These are phyloP conservation scores for Setipinna tenuifilis DNA, from an alignment of 2,797 vertebrate genomes.

Conservation along the genomic window DNA sequence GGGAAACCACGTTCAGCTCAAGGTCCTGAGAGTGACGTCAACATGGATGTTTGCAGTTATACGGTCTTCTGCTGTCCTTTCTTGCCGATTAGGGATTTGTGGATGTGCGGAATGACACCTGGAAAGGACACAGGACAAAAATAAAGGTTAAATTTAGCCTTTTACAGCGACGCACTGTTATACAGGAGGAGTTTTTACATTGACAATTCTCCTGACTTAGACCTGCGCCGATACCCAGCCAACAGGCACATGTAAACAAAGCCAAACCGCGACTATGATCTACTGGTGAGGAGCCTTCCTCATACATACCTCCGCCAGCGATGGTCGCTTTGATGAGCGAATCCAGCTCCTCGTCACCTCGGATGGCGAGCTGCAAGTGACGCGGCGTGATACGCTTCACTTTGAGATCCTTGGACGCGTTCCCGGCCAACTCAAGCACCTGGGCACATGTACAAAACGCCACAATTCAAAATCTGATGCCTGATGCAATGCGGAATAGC, in stretches of 20 bases:
- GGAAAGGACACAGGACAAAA: neutral
- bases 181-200: neutral
- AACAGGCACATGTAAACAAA: neutral
- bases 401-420: constrained; percentile 83
- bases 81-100: constrained; percentile 84
- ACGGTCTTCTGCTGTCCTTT: constrained; percentile 85
- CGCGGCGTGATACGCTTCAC: constrained; percentile 83
- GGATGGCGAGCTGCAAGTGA: constrained; percentile 82
- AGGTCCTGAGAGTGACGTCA: constrained; percentile 65
- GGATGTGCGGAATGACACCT: constrained; percentile 85
- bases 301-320: constrained; percentile 78
- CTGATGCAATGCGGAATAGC: neutral
- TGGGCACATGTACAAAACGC: constrained; percentile 39
- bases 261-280: neutral
- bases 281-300: no score
- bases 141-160: no score
- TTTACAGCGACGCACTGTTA: neutral
- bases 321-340: constrained; percentile 84
- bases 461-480: neutral
- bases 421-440: constrained; percentile 82
- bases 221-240: neutral
- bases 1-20: constrained; percentile 6
- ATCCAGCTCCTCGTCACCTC: constrained; percentile 82
- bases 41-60: constrained; percentile 62
- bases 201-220: no score